Evolutionary conservation across 1,140 invertebrate species (phyloP).

Genomic region (Phymorhynchus buccinoides): DNA sequence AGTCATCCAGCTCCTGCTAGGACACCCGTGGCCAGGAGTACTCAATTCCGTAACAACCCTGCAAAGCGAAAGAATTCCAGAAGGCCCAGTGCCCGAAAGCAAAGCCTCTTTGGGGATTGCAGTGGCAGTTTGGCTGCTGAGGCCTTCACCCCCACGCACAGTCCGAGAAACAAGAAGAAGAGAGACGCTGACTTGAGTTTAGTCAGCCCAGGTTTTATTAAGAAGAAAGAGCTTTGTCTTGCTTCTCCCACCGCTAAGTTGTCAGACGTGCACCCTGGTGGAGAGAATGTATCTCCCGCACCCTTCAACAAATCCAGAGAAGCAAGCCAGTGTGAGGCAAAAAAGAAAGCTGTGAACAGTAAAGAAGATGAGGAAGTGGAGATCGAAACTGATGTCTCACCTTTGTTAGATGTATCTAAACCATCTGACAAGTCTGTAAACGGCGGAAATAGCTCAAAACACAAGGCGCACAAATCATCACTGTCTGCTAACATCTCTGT

Average conservation of each 20-base stretch:
- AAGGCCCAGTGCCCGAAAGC: slow-evolving; percentile 16
- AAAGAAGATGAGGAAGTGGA: not conserved
- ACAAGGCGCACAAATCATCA: not conserved
- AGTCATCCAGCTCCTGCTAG: not conserved
- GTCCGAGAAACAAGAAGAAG: slow-evolving; percentile 37
- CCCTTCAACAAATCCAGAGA: not conserved
- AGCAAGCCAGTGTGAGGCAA: not conserved
- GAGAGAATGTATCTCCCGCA: not conserved
- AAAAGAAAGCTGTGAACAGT: not conserved
- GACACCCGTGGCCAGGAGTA: not conserved
- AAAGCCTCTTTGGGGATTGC: slow-evolving; percentile 14
- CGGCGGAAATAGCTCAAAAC: not conserved
- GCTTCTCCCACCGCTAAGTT: slow-evolving; percentile 13
- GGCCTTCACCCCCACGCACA: slow-evolving; percentile 37
- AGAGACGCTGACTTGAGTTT: not conserved
- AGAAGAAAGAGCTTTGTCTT: not conserved
- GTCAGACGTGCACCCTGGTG: not conserved
- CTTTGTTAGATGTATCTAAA: not conserved
- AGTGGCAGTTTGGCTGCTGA: not conserved
- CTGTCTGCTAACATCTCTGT: not conserved
- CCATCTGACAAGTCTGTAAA: not conserved
- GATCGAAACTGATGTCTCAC: slow-evolving; percentile 32
- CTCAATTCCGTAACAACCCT: too few relatives aligned
- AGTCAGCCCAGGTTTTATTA: not conserved
- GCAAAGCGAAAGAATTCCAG: slow-evolving; percentile 8